These are phyloP conservation scores for Calonectris borealis DNA, from an alignment of 2,113 vertebrate species.

Conservation along the genomic window DNA sequence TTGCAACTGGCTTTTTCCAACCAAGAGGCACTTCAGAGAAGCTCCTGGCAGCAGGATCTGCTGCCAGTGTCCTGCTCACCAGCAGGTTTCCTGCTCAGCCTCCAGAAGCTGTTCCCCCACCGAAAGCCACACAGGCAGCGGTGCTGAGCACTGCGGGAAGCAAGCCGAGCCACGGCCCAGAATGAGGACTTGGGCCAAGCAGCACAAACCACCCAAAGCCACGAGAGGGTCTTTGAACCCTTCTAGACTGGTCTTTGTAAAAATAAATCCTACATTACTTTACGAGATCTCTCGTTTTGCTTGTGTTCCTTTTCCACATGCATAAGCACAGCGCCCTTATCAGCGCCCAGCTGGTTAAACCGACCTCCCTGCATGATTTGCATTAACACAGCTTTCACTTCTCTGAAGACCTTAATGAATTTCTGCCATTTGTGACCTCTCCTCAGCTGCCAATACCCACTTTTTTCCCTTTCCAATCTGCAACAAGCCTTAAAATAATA, in stretches of 20 bases:
- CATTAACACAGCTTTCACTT: slow-evolving; percentile 3
- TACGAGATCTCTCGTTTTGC: not conserved
- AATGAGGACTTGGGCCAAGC: not conserved
- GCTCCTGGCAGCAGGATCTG: not conserved
- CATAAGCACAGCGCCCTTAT: not conserved
- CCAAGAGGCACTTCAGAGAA: not conserved
- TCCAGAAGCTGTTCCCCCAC: not conserved
- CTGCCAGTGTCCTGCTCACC: not conserved
- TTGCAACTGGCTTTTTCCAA: not conserved
- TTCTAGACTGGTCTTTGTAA: not conserved
- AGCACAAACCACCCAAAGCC: not conserved
- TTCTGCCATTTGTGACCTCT: slow-evolving; percentile 15
- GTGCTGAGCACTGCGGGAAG: rapidly evolving
- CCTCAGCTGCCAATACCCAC: not conserved
- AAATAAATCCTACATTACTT: not conserved
- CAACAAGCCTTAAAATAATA: slow-evolving; percentile 15
- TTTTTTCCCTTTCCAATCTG: not conserved
- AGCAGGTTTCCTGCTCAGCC: not conserved
- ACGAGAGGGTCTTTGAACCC: not conserved
- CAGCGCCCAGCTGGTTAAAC: not conserved
- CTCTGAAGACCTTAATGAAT: slow-evolving; percentile 40
- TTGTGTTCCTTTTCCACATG: not conserved
- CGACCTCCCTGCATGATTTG: not conserved
- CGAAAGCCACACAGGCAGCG: not conserved
- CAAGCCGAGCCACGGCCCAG: not conserved